These are phyloP conservation scores for Toxonevra muliebris DNA, from an alignment of 2,888 invertebrate genomes.

Conservation along the genomic window DNA sequence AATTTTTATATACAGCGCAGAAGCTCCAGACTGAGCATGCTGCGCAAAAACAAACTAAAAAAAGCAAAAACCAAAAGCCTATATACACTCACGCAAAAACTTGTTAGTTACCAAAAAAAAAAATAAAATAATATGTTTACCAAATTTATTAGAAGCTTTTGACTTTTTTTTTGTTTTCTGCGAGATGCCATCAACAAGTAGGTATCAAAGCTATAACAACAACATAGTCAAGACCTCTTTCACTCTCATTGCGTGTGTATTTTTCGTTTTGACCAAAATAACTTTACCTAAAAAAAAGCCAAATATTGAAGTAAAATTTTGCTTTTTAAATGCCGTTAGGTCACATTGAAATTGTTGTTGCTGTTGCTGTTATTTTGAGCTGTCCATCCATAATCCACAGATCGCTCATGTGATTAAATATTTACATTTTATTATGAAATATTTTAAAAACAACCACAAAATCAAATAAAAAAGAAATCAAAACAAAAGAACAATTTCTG, in stretches of 20 bases:
- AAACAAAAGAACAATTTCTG: too few relatives aligned
- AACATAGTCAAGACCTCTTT: constrained; percentile 2
- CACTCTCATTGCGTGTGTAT: neutral
- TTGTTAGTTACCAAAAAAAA: neutral
- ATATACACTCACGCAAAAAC: neutral
- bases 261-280: neutral
- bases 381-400: neutral
- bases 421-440: constrained; percentile 7
- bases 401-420: neutral
- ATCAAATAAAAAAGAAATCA: too few relatives aligned
- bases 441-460: too few relatives aligned
- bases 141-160: constrained; percentile 14
- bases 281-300: neutral
- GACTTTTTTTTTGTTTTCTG: too few relatives aligned
- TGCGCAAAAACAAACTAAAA: neutral
- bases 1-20: constrained; percentile 50
- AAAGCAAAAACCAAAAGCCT: too few relatives aligned
- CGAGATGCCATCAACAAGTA: too few relatives aligned
- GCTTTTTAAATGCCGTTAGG: neutral
- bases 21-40: neutral
- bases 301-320: neutral
- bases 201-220: neutral
- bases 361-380: neutral
- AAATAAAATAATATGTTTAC: constrained; percentile 16
- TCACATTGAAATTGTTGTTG: neutral